phyloP scores from a whole-genome alignment of 2,888 invertebrate species.

The Eilema depressum region DNA sequence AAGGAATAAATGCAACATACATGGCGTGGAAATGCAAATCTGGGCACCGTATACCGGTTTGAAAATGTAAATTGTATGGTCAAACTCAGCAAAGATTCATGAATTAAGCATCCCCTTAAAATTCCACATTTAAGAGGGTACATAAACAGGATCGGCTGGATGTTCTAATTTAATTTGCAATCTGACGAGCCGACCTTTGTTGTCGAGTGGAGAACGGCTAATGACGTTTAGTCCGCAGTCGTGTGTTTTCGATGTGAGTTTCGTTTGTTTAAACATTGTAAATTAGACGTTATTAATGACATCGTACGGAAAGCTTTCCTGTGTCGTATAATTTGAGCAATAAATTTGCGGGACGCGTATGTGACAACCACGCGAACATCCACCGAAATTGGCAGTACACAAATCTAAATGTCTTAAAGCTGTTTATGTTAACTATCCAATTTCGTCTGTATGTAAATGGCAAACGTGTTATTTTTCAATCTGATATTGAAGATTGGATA shows the following conservation, averaged over 20 bases:
- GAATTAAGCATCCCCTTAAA: slow-evolving; percentile 81
- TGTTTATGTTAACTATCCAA: slow-evolving; percentile 36
- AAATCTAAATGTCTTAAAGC: slow-evolving; percentile 31
- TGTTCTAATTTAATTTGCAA: slow-evolving; percentile 80
- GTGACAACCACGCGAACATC: slow-evolving; percentile 51
- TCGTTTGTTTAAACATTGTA: slow-evolving; percentile 68
- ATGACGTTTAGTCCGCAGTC: slow-evolving; percentile 63
- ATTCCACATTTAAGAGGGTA: slow-evolving; percentile 76
- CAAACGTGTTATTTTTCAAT: slow-evolving; percentile 62
- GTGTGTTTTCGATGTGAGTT: slow-evolving; percentile 58
- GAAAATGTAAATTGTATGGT: slow-evolving; percentile 83
- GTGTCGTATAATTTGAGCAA: slow-evolving; percentile 64
- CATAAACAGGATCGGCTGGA: slow-evolving; percentile 71
- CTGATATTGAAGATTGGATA: slow-evolving; percentile 71
- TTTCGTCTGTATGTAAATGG: slow-evolving; percentile 44
- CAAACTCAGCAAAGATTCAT: slow-evolving; percentile 79
- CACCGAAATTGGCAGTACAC: slow-evolving; percentile 47
- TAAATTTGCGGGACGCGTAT: slow-evolving; percentile 60
- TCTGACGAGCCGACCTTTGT: slow-evolving; percentile 73
- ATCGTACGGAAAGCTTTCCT: slow-evolving; percentile 63
- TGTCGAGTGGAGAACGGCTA: slow-evolving; percentile 72
- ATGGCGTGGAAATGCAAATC: slow-evolving; percentile 75
- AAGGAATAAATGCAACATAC: slow-evolving; percentile 70
- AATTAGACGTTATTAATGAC: slow-evolving; percentile 75
- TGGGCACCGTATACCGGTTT: slow-evolving; percentile 69